Evolutionary conservation across 2,113 vertebrate genomes (phyloP).

Genomic region (Ia io): DNA sequence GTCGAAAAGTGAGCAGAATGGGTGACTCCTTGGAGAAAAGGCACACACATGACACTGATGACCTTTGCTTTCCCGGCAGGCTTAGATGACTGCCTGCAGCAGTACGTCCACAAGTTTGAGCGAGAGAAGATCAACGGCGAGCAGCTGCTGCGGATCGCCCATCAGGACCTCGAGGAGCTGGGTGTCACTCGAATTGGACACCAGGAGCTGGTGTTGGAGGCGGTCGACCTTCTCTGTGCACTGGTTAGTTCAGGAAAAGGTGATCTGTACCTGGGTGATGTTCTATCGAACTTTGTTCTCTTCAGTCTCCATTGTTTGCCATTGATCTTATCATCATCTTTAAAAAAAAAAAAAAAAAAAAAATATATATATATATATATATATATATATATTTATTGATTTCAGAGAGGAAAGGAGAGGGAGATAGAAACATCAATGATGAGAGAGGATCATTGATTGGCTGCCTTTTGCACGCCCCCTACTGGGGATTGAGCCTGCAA

Average conservation of each 20-base stretch:
- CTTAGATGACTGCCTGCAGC: slow-evolving; percentile 95
- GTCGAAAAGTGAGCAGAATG: rapidly evolving
- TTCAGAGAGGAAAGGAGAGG: too few relatives aligned
- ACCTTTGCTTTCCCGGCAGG: slow-evolving; percentile 81
- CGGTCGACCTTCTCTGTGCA: slow-evolving; percentile 97
- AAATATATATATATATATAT: too few relatives aligned
- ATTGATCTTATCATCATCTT: neutral
- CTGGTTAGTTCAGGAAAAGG: slow-evolving; percentile 88
- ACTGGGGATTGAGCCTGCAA: too few relatives aligned
- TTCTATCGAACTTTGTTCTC: neutral
- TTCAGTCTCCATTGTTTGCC: neutral
- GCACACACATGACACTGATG: neutral
- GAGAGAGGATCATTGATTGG: too few relatives aligned
- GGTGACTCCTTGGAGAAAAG: neutral
- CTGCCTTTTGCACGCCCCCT: too few relatives aligned
- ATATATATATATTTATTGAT: too few relatives aligned
- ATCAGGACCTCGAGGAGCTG: slow-evolving; percentile 97
- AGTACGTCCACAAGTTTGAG: slow-evolving; percentile 94
- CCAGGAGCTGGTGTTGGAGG: slow-evolving; percentile 96
- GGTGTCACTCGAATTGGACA: slow-evolving; percentile 95
- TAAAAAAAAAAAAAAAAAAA: too few relatives aligned
- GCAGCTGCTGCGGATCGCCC: slow-evolving; percentile 95
- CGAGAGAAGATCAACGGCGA: slow-evolving; percentile 97
- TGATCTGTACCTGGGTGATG: neutral
- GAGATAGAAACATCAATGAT: too few relatives aligned